A percentile compares a stretch with the other conserved stretches of the same genome.
These are phyloP conservation scores for Aurelia aurita DNA, from an alignment of 30 jellyfish, hydroid and myxozoan genomes.

Conservation along the genomic window DNA sequence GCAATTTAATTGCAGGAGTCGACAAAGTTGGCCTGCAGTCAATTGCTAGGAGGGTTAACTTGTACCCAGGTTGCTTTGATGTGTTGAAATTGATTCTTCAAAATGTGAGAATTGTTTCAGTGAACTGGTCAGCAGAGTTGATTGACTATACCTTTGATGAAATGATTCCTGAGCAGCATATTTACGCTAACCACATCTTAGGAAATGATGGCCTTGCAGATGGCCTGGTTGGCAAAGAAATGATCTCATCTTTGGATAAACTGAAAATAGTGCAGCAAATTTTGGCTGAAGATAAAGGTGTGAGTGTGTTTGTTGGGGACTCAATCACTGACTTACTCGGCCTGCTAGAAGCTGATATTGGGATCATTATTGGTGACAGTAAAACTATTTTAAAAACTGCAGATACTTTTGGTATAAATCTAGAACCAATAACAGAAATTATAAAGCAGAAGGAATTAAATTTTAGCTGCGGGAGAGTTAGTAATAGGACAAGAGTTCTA, in stretches of 20 bases:
- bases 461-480: neutral
- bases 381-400: conserved; percentile 36
- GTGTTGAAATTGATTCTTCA: conserved; percentile 22
- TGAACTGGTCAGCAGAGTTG: conserved; percentile 77
- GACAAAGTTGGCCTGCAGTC: conserved; percentile 46
- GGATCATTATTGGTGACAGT: conserved; percentile 67
- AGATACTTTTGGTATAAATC: conserved; percentile 41
- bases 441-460: neutral
- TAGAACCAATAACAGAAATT: conserved; percentile 17
- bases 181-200: conserved; percentile 58
- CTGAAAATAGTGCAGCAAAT: conserved; percentile 8
- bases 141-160: conserved; percentile 45
- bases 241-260: conserved; percentile 63
- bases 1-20: conserved; percentile 49
- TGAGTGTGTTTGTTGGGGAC: conserved; percentile 70
- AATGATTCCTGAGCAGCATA: conserved; percentile 35
- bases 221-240: conserved; percentile 49
- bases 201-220: conserved; percentile 39
- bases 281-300: conserved; percentile 5
- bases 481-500: neutral
- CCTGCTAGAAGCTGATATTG: conserved; percentile 54
- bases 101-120: conserved; percentile 67
- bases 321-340: conserved; percentile 65
- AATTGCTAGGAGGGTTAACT: conserved; percentile 41
- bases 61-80: conserved; percentile 64